Base-by-base conservation (phyloP, 2,888 invertebrate species). In the Nemotelus nigrinus region DNA sequence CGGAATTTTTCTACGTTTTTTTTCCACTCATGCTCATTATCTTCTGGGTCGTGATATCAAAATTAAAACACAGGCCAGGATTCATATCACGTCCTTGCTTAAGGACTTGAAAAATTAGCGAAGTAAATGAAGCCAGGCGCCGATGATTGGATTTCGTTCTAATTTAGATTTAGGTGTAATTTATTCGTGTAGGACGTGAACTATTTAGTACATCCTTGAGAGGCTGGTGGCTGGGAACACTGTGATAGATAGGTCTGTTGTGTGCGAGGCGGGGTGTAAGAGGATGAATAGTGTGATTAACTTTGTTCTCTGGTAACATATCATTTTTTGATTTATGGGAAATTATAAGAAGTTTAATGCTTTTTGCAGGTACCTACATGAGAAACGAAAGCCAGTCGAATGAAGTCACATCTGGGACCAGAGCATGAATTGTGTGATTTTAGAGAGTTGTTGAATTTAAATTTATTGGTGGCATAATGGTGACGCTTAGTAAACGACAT, bases 91-190 rank as follows among this genome's bases (percentile, higher is more conserved):
- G 85, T 85, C 83, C 82, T 81, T 83, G 83, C 85, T 85, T 84
- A 85, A 82, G 81, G 83, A 84, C 83, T 83, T 85, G 83, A 85
- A 85, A 85, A 85, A 85, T 85, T 85, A 84, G 83, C 82, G 81
- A 82, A 83, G 82, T 83, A 84, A 79, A 79, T 80, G 79, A 78
- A 80, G 81, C 80, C 80, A 50, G 55, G 78, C 78, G 79, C 77
- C 80, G 78, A 78, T 80, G 80, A 80, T 79, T 79, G 79, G 78
- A 79, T 79, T 78, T 78, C 76, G 77, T 76, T 81, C 74, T 82
- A 82, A 82, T 82, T 82, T 82, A 82, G 82, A 82, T 82, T 82
- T 82, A 82, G 81, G 80, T 81, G 81, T 80, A 82, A 82, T 82
- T 82, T 82, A 82, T 82, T 81, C 81, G 75, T 47, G 65, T 41